These are phyloP conservation scores for Crax fasciolata DNA, from an alignment of 2,797 vertebrate species.

Conservation along the genomic window DNA sequence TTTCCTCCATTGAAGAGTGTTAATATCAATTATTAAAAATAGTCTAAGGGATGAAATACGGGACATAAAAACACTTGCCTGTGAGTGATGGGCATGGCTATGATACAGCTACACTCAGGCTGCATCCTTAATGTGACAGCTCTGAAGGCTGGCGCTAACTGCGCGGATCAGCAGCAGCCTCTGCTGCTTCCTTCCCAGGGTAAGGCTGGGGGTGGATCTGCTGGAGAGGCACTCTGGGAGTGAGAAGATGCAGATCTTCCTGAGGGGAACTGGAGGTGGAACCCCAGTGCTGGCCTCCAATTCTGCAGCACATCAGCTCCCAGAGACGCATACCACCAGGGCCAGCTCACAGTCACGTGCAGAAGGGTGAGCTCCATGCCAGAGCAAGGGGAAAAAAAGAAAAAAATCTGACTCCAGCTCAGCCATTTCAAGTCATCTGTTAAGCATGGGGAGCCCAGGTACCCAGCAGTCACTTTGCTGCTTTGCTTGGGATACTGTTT, in stretches of 20 bases:
- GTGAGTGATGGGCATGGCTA: background rate
- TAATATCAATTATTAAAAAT: constrained; percentile 53
- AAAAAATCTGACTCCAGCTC: background rate
- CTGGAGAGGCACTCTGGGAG: background rate
- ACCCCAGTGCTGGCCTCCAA: background rate
- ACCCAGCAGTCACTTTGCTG: background rate
- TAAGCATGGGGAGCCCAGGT: background rate
- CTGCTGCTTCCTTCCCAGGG: background rate
- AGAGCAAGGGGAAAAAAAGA: background rate
- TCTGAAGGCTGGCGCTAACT: background rate
- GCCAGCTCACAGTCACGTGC: background rate
- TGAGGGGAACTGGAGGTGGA: background rate
- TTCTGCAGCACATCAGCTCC: background rate
- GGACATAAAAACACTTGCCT: background rate
- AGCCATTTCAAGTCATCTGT: background rate
- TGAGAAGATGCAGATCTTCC: background rate
- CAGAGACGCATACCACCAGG: background rate
- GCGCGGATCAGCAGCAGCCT: fast-evolving
- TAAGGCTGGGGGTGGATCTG: background rate
- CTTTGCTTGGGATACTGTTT: background rate
- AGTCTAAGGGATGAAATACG: background rate
- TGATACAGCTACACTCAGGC: background rate
- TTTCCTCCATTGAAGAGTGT: background rate
- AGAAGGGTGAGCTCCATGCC: background rate
- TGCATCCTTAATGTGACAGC: background rate